phyloP scores from a whole-genome alignment of 2,888 invertebrate species.

The Andrena hattorfiana region DNA sequence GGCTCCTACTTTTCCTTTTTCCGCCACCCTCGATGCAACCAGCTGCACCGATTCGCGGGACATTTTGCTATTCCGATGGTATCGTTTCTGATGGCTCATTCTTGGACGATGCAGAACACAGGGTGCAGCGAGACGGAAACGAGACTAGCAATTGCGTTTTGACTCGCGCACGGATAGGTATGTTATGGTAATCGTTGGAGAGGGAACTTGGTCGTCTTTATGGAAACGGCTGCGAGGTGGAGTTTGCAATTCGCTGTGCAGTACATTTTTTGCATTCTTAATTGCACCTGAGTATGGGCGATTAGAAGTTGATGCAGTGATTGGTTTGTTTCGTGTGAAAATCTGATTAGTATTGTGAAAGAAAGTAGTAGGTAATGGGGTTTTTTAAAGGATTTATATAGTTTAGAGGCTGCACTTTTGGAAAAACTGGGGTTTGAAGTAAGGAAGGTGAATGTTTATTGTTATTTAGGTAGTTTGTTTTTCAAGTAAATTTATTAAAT shows the following conservation, averaged over 20 bases:
- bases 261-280: slow-evolving; percentile 1
- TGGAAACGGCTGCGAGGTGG: neutral
- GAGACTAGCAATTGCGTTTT: neutral
- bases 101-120: neutral
- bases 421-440: too few relatives aligned
- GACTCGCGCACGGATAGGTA: neutral
- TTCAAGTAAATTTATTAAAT: too few relatives aligned
- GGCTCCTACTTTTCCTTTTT: neutral
- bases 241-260: neutral
- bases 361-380: neutral
- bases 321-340: neutral
- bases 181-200: too few relatives aligned
- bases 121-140: neutral
- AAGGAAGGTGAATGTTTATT: too few relatives aligned
- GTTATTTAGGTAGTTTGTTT: too few relatives aligned
- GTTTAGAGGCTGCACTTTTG: too few relatives aligned
- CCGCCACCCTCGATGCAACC: neutral
- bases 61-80: slow-evolving; percentile 37
- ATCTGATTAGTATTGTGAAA: neutral
- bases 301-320: neutral
- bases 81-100: slow-evolving; percentile 3
- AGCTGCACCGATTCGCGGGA: neutral
- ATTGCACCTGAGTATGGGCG: neutral
- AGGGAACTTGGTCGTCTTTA: neutral
- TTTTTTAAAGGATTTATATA: too few relatives aligned